Conservation (phyloP, 2,797 vertebrate species). For the Kryptopterus vitreolus region DNA sequence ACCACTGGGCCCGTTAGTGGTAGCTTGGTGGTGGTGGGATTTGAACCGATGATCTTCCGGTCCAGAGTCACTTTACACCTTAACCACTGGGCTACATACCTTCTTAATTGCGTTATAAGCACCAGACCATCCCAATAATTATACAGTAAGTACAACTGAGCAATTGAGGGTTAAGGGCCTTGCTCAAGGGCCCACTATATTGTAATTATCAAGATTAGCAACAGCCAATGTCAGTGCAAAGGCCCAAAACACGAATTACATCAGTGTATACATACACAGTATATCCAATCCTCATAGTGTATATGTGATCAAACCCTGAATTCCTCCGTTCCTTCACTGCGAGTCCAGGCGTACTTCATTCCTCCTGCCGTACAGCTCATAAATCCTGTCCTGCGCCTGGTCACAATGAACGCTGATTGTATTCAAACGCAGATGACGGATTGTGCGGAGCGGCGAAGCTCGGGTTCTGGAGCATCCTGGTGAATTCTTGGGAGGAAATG, state of each 20-base stretch:
- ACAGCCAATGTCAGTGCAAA: background rate
- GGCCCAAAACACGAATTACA: background rate
- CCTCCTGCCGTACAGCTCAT: background rate
- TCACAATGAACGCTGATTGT: background rate
- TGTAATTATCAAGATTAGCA: too few relatives aligned
- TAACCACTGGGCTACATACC: too few relatives aligned
- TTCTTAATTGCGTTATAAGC: background rate
- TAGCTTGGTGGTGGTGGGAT: too few relatives aligned
- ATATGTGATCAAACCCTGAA: constrained; percentile 6
- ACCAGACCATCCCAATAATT: background rate
- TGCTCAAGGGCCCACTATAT: too few relatives aligned
- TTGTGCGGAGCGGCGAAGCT: background rate
- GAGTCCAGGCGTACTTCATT: background rate
- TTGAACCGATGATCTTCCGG: too few relatives aligned
- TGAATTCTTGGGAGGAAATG: background rate
- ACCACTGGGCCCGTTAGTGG: too few relatives aligned
- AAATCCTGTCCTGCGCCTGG: background rate
- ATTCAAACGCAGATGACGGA: background rate
- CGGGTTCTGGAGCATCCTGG: background rate
- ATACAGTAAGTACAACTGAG: background rate
- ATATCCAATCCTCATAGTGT: background rate
- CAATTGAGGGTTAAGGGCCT: too few relatives aligned
- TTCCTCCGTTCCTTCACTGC: background rate
- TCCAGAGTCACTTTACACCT: too few relatives aligned
- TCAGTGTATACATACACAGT: background rate